Evolutionary conservation across 2,888 invertebrate genomes (phyloP).

Genomic region (Pimpla rufipes): DNA sequence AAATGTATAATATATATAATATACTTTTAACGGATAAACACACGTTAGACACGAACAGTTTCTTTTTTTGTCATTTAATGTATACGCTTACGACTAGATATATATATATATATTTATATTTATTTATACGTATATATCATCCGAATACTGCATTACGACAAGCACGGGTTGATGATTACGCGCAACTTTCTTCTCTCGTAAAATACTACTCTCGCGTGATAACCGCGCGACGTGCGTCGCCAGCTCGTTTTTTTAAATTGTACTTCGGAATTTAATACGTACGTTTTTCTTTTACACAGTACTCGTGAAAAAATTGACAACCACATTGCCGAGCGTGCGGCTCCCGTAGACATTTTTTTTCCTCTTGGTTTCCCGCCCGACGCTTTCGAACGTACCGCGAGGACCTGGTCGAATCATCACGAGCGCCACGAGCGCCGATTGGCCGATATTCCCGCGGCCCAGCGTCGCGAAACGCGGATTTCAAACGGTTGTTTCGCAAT

Average conservation of each 20-base stretch:
- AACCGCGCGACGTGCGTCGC: constrained; percentile 4
- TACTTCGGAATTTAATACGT: constrained; percentile 50
- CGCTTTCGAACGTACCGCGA: constrained; percentile 4
- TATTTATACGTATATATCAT: constrained; percentile 42
- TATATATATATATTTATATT: constrained; percentile 46
- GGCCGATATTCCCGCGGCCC: not conserved
- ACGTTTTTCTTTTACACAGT: constrained; percentile 26
- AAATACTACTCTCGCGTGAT: constrained; percentile 52
- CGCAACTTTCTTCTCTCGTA: constrained; percentile 45
- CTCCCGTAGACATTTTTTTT: constrained; percentile 16
- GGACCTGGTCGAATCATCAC: not conserved
- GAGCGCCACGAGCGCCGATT: not conserved
- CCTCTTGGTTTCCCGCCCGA: constrained; percentile 9
- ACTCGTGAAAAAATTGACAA: constrained; percentile 67
- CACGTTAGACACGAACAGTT: constrained; percentile 68
- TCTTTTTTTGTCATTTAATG: constrained; percentile 49
- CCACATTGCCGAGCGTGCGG: constrained; percentile 44
- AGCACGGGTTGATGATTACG: constrained; percentile 59
- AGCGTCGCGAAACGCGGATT: not conserved
- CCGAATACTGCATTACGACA: constrained; percentile 58
- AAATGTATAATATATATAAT: constrained; percentile 58
- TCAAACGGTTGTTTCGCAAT: not conserved
- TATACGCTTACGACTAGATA: constrained; percentile 60
- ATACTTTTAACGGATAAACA: constrained; percentile 65
- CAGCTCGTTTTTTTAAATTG: constrained; percentile 41